Evolutionary conservation across 2,797 vertebrate species (phyloP).

Genomic region (Lepus townsendii): DNA sequence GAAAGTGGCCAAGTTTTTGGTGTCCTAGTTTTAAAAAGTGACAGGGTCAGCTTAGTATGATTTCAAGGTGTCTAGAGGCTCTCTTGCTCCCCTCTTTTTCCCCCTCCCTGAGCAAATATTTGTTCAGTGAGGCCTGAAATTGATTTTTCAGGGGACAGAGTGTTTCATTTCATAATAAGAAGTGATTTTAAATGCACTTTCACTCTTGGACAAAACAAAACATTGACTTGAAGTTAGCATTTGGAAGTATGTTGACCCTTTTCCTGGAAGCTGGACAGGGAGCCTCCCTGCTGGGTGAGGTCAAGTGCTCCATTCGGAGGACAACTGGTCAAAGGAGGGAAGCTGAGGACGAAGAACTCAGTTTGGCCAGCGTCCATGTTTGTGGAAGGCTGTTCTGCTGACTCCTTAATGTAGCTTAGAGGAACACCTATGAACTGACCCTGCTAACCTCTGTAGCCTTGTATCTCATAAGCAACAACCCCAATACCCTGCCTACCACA

Average conservation of each 20-base stretch:
- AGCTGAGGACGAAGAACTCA: neutral
- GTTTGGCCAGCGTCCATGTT: neutral
- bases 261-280: neutral
- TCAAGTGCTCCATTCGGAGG: neutral
- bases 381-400: neutral
- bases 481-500: neutral
- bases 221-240: slow-evolving; percentile 33
- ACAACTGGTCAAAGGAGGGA: neutral
- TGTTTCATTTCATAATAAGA: slow-evolving; percentile 74
- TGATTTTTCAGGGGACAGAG: slow-evolving; percentile 73
- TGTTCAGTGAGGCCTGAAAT: slow-evolving; percentile 80
- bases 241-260: slow-evolving; percentile 24
- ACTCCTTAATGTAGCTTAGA: neutral
- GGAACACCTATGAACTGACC: neutral
- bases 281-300: neutral
- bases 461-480: neutral
- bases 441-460: neutral
- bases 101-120: slow-evolving; percentile 60
- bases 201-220: slow-evolving; percentile 55
- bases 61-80: slow-evolving; percentile 57
- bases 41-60: neutral
- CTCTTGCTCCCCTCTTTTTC: neutral
- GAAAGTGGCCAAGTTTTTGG: slow-evolving; percentile 52
- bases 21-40: slow-evolving; percentile 44
- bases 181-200: slow-evolving; percentile 69